Base-by-base conservation (phyloP, 2,797 vertebrate genomes). In the Agapornis canus region DNA sequence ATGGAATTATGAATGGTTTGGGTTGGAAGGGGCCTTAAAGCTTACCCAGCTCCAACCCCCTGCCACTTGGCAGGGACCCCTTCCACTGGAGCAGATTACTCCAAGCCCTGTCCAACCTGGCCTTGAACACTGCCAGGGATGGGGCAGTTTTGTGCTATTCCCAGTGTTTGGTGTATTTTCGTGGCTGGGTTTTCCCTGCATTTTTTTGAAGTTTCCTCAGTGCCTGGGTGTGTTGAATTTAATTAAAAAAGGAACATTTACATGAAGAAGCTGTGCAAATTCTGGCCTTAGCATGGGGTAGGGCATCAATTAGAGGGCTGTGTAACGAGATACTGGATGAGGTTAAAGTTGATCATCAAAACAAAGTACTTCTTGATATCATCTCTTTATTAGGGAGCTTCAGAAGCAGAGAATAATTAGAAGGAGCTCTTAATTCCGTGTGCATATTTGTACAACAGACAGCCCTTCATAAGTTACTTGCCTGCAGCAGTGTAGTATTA, bases 321-420 rank as follows among this genome's bases (percentile, higher is more conserved):
- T 49, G 84, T 60, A 69, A 75, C 66, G 13, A 87, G 93, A 80
- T 88, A 57, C 22, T 51, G 43, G 37, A 12, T 48, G 77, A 87
- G 86, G 89, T 81, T 82, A 54, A 84, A 71, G 89, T 9, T 75
- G 83, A 45, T 66, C 83, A 94, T 93, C 70, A 95, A 92, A 96
- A 86, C 90, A 82, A 61, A 88, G 22, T 57, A 0, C 59, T 86
- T 32, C 42, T 61, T 69, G 92, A 94, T 95, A 82, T 0, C 65
- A 94, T 94, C 89, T 89, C 91, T 82, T 49, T 78, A 54, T 92
- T 86, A 45, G 73, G 37, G 69, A 83, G n/a, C 78, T 93, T 94
- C 86, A 90, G 90, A 93, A 57, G 80, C 69, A 0, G 0, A 2
- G 45, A 25, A 54, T 79, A 70, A 82, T 90, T 49, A 86, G 69